phyloP scores from a whole-genome alignment of 2,797 vertebrate species.

The Gephyroberyx darwinii region DNA sequence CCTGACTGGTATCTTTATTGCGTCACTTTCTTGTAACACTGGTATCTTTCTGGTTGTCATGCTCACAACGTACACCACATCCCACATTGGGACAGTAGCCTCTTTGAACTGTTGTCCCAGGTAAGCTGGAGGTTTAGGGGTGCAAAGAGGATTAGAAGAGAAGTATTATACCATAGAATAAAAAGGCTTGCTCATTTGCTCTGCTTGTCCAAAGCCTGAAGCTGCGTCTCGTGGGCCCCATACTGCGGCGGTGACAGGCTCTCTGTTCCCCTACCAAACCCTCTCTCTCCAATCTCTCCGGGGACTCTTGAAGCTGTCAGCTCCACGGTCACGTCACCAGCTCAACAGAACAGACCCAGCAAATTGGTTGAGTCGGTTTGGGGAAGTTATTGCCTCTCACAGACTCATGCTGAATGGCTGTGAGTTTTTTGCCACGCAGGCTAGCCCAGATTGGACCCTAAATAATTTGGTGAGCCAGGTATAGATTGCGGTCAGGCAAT shows the following conservation, averaged over 20 bases:
- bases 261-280: conserved; percentile 38
- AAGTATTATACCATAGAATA: conserved; percentile 34
- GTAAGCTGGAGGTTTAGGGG: conserved; percentile 38
- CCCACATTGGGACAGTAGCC: conserved; percentile 5
- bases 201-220: conserved; percentile 55
- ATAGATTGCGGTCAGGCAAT: conserved; percentile 1
- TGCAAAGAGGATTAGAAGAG: conserved; percentile 53
- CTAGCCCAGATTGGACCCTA: not conserved
- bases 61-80: conserved; percentile 14
- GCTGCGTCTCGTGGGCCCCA: conserved; percentile 36
- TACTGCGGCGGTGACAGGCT: conserved; percentile 56
- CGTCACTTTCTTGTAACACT: not conserved
- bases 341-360: conserved; percentile 31
- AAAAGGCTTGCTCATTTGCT: conserved; percentile 51
- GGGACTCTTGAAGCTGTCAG: conserved; percentile 50
- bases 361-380: not conserved
- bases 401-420: not conserved
- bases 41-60: not conserved
- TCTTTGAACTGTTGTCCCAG: conserved; percentile 25
- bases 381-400: conserved; percentile 36
- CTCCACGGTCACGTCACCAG: conserved; percentile 41
- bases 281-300: conserved; percentile 4
- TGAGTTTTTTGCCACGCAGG: not conserved
- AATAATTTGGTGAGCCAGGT: conserved; percentile 8
- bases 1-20: not conserved